phyloP scores from a whole-genome alignment of 2,888 invertebrate genomes.

The Cheilosia variabilis region DNA sequence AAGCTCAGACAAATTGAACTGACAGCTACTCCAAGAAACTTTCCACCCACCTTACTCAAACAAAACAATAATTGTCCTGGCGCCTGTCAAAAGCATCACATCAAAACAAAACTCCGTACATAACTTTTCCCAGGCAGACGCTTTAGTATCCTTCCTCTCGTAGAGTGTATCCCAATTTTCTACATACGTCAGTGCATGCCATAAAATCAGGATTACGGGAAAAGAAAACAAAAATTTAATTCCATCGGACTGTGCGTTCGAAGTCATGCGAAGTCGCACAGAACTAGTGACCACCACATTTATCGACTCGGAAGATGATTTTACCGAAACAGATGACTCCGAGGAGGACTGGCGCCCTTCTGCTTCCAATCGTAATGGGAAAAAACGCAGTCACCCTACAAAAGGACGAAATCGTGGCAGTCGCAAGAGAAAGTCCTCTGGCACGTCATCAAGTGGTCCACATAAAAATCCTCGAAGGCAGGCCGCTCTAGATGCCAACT shows the following conservation, averaged over 20 bases:
- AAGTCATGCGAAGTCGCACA: slow-evolving; percentile 83
- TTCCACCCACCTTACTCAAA: slow-evolving; percentile 17
- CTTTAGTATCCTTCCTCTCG: slow-evolving; percentile 56
- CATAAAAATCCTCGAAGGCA: slow-evolving; percentile 67
- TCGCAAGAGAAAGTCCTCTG: slow-evolving; percentile 70
- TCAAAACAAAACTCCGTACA: slow-evolving; percentile 56
- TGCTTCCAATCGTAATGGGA: slow-evolving; percentile 77
- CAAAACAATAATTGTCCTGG: slow-evolving; percentile 46
- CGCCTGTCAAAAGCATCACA: slow-evolving; percentile 68
- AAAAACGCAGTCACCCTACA: slow-evolving; percentile 79
- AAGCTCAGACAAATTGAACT: slow-evolving; percentile 35
- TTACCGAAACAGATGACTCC: slow-evolving; percentile 82
- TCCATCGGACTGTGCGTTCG: slow-evolving; percentile 12
- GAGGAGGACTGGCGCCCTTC: slow-evolving; percentile 83
- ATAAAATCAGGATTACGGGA: slow-evolving; percentile 2
- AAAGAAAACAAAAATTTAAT: slow-evolving; percentile 14
- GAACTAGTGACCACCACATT: slow-evolving; percentile 83
- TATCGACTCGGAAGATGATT: slow-evolving; percentile 83
- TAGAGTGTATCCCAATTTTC: slow-evolving; percentile 48
- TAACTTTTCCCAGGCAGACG: slow-evolving; percentile 71
- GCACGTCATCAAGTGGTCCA: slow-evolving; percentile 72
- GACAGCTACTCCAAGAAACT: slow-evolving; percentile 31
- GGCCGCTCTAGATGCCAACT: slow-evolving; percentile 77
- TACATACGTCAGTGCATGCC: slow-evolving; percentile 40
- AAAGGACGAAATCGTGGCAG: slow-evolving; percentile 74